These are phyloP conservation scores for Paedocypris sp. DNA, from an alignment of 2,113 vertebrate genomes.

Conservation along the genomic window DNA sequence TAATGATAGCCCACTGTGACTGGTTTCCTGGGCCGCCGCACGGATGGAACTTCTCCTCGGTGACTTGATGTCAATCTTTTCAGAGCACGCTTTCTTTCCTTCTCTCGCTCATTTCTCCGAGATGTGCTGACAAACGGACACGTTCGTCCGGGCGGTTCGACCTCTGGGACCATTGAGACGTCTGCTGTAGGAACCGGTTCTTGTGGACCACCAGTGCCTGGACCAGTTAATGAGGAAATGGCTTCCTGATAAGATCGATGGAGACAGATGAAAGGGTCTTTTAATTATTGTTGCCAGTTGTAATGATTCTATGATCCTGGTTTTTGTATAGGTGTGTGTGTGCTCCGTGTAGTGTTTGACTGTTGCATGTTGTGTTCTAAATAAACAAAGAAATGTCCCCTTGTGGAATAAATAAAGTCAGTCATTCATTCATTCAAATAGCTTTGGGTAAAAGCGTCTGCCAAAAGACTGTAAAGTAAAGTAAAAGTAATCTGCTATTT, in stretches of 20 bases:
- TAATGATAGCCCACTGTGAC: conserved; percentile 9
- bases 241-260: neutral
- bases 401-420: too few species aligned
- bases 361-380: too few species aligned
- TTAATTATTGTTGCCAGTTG: too few species aligned
- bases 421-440: too few species aligned
- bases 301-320: too few species aligned
- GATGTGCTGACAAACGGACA: neutral
- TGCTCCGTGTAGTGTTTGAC: too few species aligned
- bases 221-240: neutral
- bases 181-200: neutral
- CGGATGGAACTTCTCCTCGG: neutral
- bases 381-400: too few species aligned
- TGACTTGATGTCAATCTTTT: neutral
- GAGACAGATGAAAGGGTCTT: neutral
- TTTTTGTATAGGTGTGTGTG: too few species aligned
- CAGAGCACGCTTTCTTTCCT: neutral
- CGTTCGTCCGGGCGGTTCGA: neutral
- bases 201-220: neutral
- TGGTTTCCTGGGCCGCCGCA: neutral
- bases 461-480: too few species aligned
- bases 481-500: too few species aligned
- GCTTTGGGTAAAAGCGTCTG: too few species aligned
- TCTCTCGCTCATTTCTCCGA: conserved; percentile 2
- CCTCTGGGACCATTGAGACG: neutral